Evolutionary conservation across 1,140 invertebrate species (phyloP).

Genomic region (Vanessa tameamea): DNA sequence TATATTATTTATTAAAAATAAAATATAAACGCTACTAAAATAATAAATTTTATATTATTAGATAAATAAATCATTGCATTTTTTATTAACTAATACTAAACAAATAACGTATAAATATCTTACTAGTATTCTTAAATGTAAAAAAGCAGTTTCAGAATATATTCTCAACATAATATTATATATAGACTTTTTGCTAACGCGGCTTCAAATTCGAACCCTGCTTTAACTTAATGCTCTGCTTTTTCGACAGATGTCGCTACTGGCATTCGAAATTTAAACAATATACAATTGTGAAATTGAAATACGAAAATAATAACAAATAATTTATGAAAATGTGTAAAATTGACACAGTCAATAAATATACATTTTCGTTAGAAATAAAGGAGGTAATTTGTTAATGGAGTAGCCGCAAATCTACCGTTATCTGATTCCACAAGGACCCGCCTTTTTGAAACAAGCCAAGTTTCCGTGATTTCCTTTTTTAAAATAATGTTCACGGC

Average conservation of each 20-base stretch:
- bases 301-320: not conserved
- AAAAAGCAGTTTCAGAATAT: too few relatives aligned
- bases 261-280: not conserved
- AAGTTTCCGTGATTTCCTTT: conserved; percentile 64
- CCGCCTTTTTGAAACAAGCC: conserved; percentile 72
- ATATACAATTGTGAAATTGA: not conserved
- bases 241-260: conserved; percentile 38
- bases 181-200: not conserved
- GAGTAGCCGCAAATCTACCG: conserved; percentile 67
- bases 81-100: too few relatives aligned
- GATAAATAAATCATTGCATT: too few relatives aligned
- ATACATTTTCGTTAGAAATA: conserved; percentile 16
- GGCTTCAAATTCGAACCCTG: conserved; percentile 22
- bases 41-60: too few relatives aligned
- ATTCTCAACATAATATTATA: not conserved
- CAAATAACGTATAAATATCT: too few relatives aligned
- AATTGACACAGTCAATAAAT: not conserved
- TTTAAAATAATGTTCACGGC: conserved; percentile 73
- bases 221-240: conserved; percentile 26
- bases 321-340: not conserved
- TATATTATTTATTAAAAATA: too few relatives aligned
- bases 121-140: too few relatives aligned
- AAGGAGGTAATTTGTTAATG: conserved; percentile 75
- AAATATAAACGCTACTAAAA: too few relatives aligned
- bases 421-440: conserved; percentile 72